phyloP scores from a whole-genome alignment of 2,797 vertebrate genomes.

The Crocidura indochinensis region DNA sequence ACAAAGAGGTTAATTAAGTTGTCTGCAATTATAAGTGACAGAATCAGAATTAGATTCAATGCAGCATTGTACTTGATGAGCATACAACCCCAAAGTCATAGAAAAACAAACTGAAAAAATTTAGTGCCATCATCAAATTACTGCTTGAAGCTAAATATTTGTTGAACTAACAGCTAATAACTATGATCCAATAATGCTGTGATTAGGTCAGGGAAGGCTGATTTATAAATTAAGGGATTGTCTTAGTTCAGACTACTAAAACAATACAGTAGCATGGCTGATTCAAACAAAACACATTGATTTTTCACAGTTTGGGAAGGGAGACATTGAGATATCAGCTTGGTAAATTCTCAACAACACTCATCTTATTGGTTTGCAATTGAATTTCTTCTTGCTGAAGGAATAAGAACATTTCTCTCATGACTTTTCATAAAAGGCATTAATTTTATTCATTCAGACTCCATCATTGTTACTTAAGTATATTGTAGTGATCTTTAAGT shows the following conservation, averaged over 20 bases:
- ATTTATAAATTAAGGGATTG: not conserved
- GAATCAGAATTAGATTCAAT: too few species aligned
- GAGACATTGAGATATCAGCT: not conserved
- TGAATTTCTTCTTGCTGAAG: not conserved
- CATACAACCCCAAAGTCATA: not conserved
- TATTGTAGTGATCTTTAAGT: not conserved
- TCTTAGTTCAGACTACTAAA: too few species aligned
- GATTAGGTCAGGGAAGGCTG: not conserved
- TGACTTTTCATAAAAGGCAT: not conserved
- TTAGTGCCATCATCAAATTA: fast-evolving
- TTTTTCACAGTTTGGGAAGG: not conserved
- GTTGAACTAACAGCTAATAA: not conserved
- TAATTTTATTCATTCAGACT: not conserved
- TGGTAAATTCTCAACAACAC: not conserved
- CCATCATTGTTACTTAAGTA: not conserved
- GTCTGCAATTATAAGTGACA: not conserved
- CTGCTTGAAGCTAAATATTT: not conserved
- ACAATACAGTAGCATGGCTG: not conserved
- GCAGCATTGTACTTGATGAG: too few species aligned
- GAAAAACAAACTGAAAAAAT: conserved; percentile 2
- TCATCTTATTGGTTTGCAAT: not conserved
- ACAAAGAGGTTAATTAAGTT: conserved; percentile 29
- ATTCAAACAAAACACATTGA: not conserved
- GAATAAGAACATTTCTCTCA: not conserved
- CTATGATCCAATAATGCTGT: not conserved